Percentiles rank a stretch among this genome's conserved stretches.
phyloP scores from a whole-genome alignment of 2,888 invertebrate species.

The Stenolophus ochropezus region DNA sequence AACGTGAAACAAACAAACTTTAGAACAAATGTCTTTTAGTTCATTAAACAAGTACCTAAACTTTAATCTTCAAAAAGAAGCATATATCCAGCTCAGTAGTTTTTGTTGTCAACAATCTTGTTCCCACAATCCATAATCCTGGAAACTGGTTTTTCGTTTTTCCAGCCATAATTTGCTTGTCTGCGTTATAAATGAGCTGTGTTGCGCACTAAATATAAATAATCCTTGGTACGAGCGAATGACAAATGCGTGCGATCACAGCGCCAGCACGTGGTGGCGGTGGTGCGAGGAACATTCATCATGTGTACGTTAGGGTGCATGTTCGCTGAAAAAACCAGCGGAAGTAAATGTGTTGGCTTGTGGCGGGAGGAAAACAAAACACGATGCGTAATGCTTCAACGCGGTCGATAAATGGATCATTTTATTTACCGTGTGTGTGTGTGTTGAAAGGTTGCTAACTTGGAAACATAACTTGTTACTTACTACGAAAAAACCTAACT shows the following conservation, averaged over 20 bases:
- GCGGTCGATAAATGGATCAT: constrained; percentile 69
- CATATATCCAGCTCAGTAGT: not conserved
- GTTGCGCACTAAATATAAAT: constrained; percentile 67
- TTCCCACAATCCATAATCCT: constrained; percentile 37
- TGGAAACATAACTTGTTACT: not conserved
- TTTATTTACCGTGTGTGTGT: constrained; percentile 13
- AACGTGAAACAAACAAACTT: too few relatives aligned
- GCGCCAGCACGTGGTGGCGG: not conserved
- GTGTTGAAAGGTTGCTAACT: not conserved
- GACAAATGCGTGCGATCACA: constrained; percentile 65
- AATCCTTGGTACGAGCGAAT: constrained; percentile 65
- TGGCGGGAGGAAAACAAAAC: not conserved
- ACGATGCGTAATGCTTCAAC: constrained; percentile 67
- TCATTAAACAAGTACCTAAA: not conserved
- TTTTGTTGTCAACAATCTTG: constrained; percentile 20
- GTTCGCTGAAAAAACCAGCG: constrained; percentile 63
- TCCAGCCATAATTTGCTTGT: constrained; percentile 42
- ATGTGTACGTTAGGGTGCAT: constrained; percentile 23
- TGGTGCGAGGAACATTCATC: constrained; percentile 39
- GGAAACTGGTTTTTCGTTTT: constrained; percentile 1
- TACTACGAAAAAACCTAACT: not conserved
- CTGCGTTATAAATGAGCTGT: constrained; percentile 65
- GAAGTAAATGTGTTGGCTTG: constrained; percentile 68
- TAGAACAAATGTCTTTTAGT: too few relatives aligned
- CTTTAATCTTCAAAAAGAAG: not conserved